These are phyloP conservation scores for Parazoanthus atlanticus DNA, from an alignment of 92 coral and sea anemone species.

Conservation along the genomic window DNA sequence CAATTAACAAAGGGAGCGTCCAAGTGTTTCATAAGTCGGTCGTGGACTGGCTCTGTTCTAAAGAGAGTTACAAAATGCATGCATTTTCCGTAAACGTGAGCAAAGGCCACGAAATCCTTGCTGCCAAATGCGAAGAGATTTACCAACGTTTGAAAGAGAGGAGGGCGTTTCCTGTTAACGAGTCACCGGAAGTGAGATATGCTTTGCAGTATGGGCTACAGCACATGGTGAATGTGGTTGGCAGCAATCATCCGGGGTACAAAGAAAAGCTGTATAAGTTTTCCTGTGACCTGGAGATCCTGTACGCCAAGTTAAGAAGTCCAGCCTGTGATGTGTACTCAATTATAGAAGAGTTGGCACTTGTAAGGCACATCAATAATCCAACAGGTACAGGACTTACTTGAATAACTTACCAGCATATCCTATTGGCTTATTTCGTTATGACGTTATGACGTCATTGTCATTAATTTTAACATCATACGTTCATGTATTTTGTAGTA, in stretches of 20 bases:
- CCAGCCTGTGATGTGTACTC: slow-evolving; percentile 53
- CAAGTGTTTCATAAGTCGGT: slow-evolving; percentile 72
- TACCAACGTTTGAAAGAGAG: slow-evolving; percentile 39
- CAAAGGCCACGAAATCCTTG: slow-evolving; percentile 58
- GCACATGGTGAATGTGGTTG: slow-evolving; percentile 49
- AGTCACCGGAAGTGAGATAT: slow-evolving; percentile 47
- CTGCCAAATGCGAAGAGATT: slow-evolving; percentile 45
- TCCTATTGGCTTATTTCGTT: too few species aligned
- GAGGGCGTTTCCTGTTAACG: not conserved
- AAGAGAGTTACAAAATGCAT: slow-evolving; percentile 47
- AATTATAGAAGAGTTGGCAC: slow-evolving; percentile 56
- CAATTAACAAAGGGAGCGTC: slow-evolving; percentile 50
- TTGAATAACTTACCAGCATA: not conserved
- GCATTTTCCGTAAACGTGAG: slow-evolving; percentile 45
- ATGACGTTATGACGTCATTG: too few species aligned
- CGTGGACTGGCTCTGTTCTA: slow-evolving; percentile 59
- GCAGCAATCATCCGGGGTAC: slow-evolving; percentile 14
- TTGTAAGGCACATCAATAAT: slow-evolving; percentile 32
- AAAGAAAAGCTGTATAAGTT: slow-evolving; percentile 29
- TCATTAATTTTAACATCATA: too few species aligned
- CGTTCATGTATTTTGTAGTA: too few species aligned
- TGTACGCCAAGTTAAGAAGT: slow-evolving; percentile 54
- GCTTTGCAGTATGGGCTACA: slow-evolving; percentile 62
- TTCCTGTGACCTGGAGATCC: slow-evolving; percentile 50
- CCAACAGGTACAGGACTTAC: not conserved